phyloP scores from a whole-genome alignment of 2,888 invertebrate genomes.

The Leptinotarsa haldemani region DNA sequence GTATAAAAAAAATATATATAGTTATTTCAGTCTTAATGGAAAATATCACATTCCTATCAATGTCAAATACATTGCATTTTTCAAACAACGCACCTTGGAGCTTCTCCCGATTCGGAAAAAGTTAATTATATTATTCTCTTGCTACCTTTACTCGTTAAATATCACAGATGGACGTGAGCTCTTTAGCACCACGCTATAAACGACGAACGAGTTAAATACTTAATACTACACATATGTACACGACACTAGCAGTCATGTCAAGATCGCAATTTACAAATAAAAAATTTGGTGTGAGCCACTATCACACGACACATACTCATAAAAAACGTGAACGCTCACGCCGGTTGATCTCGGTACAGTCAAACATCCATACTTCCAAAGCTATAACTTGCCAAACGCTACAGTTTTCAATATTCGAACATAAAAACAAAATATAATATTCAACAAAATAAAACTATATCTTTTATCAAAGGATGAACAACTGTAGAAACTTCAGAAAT shows the following conservation, averaged over 20 bases:
- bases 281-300: conserved; percentile 58
- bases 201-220: conserved; percentile 62
- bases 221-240: conserved; percentile 62
- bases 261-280: conserved; percentile 55
- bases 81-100: conserved; percentile 54
- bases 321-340: conserved; percentile 61
- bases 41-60: conserved; percentile 68
- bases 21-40: conserved; percentile 68
- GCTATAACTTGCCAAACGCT: conserved; percentile 32
- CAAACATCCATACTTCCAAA: conserved; percentile 54
- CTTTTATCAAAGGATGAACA: conserved; percentile 25
- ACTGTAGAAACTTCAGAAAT: conserved; percentile 16
- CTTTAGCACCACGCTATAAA: conserved; percentile 58
- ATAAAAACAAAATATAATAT: neutral
- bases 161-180: conserved; percentile 66
- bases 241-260: conserved; percentile 63
- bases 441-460: conserved; percentile 31
- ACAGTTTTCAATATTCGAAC: conserved; percentile 18
- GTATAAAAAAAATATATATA: conserved; percentile 63
- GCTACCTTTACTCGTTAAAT: conserved; percentile 66
- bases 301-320: conserved; percentile 61
- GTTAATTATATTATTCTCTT: conserved; percentile 66
- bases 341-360: conserved; percentile 54
- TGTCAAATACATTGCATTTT: conserved; percentile 48
- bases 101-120: conserved; percentile 63